Evolutionary conservation across 2,113 vertebrate species (phyloP).

Genomic region (Apodemus speciosus): DNA sequence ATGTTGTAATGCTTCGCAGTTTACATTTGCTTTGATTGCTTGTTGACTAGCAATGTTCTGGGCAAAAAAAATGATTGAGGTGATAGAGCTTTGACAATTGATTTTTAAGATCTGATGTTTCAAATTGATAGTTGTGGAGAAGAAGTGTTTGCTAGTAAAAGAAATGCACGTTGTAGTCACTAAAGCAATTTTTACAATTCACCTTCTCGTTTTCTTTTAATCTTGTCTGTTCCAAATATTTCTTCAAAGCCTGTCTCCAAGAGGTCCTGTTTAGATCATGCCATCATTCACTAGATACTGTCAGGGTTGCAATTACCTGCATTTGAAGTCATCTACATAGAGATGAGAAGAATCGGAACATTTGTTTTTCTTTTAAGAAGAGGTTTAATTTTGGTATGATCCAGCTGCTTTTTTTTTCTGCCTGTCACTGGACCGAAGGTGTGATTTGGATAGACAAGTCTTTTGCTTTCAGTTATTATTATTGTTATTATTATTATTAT

Average conservation of each 20-base stretch:
- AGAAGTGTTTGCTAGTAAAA: not conserved
- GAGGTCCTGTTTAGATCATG: not conserved
- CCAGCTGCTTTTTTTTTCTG: not conserved
- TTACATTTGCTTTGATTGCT: not conserved
- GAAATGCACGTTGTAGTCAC: not conserved
- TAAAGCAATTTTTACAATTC: not conserved
- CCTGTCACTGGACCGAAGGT: not conserved
- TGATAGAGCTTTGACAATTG: not conserved
- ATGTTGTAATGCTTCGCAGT: not conserved
- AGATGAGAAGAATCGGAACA: not conserved
- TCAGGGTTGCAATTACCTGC: not conserved
- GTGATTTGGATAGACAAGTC: not conserved
- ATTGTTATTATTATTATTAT: no score
- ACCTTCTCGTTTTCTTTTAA: not conserved
- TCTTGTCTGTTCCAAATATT: not conserved
- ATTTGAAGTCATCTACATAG: constrained; percentile 17
- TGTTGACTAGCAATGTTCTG: not conserved
- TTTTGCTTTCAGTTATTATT: not conserved
- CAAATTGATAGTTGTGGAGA: not conserved
- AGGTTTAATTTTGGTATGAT: not conserved
- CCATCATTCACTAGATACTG: not conserved
- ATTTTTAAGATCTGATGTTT: constrained; percentile 38
- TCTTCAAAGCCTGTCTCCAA: not conserved
- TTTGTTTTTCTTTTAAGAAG: not conserved
- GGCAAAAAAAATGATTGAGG: constrained; percentile 37